These are phyloP conservation scores for Solenopsis fugax DNA, from an alignment of 1,140 invertebrate genomes.

Conservation along the genomic window DNA sequence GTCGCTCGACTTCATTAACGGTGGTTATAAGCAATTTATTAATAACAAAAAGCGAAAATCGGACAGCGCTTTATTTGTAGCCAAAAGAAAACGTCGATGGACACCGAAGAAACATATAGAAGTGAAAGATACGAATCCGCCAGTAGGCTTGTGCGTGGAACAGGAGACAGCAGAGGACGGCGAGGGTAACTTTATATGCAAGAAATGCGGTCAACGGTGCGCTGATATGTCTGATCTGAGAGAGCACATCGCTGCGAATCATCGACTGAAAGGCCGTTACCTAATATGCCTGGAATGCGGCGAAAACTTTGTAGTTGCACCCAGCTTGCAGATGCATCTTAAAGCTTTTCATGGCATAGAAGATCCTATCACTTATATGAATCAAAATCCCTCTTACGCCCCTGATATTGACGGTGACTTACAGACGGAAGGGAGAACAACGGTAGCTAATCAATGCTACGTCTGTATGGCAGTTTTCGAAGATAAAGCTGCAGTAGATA, in stretches of 20 bases:
- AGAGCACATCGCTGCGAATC: slow-evolving; percentile 87
- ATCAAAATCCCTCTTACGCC: slow-evolving; percentile 87
- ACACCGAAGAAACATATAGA: slow-evolving; percentile 77
- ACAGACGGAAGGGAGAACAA: slow-evolving; percentile 81
- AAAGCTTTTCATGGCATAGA: slow-evolving; percentile 88
- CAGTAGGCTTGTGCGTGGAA: slow-evolving; percentile 79
- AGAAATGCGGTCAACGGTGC: slow-evolving; percentile 85
- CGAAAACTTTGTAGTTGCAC: slow-evolving; percentile 89
- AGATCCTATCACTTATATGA: slow-evolving; percentile 88
- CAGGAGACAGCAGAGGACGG: slow-evolving; percentile 78
- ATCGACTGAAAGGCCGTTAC: slow-evolving; percentile 88
- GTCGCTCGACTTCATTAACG: slow-evolving; percentile 75
- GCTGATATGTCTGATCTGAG: slow-evolving; percentile 84
- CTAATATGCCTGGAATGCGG: slow-evolving; percentile 90
- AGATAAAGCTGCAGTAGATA: slow-evolving; percentile 85
- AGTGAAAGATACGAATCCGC: slow-evolving; percentile 12
- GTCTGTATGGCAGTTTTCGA: slow-evolving; percentile 89
- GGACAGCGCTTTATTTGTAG: slow-evolving; percentile 35
- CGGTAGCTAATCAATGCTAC: slow-evolving; percentile 89
- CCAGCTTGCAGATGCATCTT: slow-evolving; percentile 89
- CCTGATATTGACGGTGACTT: slow-evolving; percentile 84
- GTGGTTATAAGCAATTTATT: slow-evolving; percentile 74
- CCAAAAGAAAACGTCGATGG: slow-evolving; percentile 78
- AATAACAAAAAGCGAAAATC: slow-evolving; percentile 76
- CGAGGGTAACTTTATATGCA: slow-evolving; percentile 86